phyloP scores from a whole-genome alignment of 2,888 invertebrate species.

The Caenorhabditis becei region DNA sequence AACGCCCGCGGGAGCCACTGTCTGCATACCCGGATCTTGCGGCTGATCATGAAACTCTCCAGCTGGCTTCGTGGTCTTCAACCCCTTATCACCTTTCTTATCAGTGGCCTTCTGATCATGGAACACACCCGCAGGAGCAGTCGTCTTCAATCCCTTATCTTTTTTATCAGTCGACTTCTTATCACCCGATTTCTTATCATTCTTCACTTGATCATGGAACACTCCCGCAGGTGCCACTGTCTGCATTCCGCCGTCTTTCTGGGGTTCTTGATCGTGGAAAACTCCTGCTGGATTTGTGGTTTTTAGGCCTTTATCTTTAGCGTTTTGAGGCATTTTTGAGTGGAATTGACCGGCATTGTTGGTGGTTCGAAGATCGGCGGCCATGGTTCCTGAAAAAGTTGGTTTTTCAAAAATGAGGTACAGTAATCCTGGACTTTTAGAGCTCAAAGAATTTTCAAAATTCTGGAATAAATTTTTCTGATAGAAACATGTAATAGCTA shows the following conservation, averaged over 20 bases:
- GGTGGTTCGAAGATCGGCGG: neutral
- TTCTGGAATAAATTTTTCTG: too few relatives aligned
- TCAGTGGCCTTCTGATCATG: neutral
- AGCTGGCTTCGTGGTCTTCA: slow-evolving; percentile 5
- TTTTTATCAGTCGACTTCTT: neutral
- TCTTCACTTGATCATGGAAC: neutral
- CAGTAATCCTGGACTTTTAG: too few relatives aligned
- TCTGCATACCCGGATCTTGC: neutral
- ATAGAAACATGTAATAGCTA: too few relatives aligned
- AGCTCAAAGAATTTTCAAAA: too few relatives aligned
- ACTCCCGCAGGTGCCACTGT: neutral
- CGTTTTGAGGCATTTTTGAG: neutral
- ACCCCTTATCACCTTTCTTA: neutral
- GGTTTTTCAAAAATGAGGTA: too few relatives aligned
- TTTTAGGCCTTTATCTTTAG: neutral
- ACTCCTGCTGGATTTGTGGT: slow-evolving; percentile 3
- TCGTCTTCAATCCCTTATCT: neutral
- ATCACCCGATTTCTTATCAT: neutral
- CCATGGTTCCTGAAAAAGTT: too few relatives aligned
- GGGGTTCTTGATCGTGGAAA: neutral
- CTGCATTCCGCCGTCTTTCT: neutral
- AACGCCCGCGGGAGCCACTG: neutral
- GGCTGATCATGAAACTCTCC: neutral
- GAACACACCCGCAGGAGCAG: neutral
- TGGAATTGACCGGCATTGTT: neutral